Conservation (phyloP, 1,140 invertebrate species). For the Chironomus striatipennis region DNA sequence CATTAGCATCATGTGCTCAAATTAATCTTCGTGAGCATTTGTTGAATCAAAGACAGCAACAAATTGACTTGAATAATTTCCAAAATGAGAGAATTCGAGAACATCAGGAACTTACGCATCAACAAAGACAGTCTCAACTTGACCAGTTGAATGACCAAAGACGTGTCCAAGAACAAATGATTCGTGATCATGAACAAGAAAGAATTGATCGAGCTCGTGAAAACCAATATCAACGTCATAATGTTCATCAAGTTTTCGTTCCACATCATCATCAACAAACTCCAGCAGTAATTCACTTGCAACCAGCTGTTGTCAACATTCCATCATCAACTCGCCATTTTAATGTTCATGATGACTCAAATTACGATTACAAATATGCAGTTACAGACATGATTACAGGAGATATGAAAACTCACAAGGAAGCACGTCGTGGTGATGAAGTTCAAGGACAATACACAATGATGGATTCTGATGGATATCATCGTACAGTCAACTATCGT, state of each 20-base stretch:
- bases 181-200: not conserved
- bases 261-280: not conserved
- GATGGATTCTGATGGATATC: conserved; percentile 51
- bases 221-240: not conserved
- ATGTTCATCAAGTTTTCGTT: not conserved
- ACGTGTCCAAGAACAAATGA: not conserved
- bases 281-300: not conserved
- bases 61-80: not conserved
- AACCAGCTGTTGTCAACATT: not conserved
- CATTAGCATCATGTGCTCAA: not conserved
- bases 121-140: not conserved
- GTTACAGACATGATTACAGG: conserved; percentile 36
- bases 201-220: not conserved
- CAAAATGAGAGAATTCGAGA: not conserved
- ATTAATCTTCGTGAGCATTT: not conserved
- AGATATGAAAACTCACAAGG: conserved; percentile 47
- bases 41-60: not conserved
- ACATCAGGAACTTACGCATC: not conserved
- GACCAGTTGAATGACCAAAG: not conserved
- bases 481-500: conserved; percentile 32
- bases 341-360: conserved; percentile 6
- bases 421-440: conserved; percentile 46
- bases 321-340: not conserved
- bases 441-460: conserved; percentile 49
- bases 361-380: not conserved